Conservation (phyloP, 2,888 invertebrate species). For the Aradus depressus region DNA sequence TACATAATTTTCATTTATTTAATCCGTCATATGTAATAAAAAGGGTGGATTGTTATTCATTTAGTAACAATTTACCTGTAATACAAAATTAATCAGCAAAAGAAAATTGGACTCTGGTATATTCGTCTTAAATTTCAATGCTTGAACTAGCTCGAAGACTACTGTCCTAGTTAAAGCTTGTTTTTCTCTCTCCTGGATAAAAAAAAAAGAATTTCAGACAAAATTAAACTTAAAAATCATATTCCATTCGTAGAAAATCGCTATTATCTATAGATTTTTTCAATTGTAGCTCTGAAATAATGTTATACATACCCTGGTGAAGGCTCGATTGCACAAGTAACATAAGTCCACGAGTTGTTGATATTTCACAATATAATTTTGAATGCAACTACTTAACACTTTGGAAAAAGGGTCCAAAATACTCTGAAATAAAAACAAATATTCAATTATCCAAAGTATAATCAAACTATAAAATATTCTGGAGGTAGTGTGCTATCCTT, state of each 20-base stretch:
- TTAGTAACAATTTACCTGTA: conserved; percentile 49
- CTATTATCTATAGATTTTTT: too few species aligned
- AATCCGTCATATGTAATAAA: neutral
- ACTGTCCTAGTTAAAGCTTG: conserved; percentile 80
- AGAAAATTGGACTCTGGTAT: conserved; percentile 92
- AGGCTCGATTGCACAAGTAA: conserved; percentile 78
- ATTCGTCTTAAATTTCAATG: conserved; percentile 86
- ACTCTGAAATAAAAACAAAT: conserved; percentile 42
- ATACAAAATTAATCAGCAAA: conserved; percentile 72
- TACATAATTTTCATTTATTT: neutral
- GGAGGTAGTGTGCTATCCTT: neutral
- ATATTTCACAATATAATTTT: conserved; percentile 72
- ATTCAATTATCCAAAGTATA: neutral
- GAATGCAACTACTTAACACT: conserved; percentile 83
- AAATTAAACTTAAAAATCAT: neutral
- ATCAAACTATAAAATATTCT: neutral
- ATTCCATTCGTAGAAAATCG: too few species aligned
- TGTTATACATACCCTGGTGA: conserved; percentile 50
- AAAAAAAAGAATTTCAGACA: conserved; percentile 16
- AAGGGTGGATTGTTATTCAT: conserved; percentile 1
- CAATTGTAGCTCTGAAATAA: neutral
- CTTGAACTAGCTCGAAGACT: conserved; percentile 89
- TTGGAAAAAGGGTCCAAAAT: conserved; percentile 93
- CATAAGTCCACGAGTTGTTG: conserved; percentile 75
- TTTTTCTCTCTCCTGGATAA: conserved; percentile 77